Base-by-base conservation (phyloP, 2,888 invertebrate genomes). In the Xestoiulus laeticollis region DNA sequence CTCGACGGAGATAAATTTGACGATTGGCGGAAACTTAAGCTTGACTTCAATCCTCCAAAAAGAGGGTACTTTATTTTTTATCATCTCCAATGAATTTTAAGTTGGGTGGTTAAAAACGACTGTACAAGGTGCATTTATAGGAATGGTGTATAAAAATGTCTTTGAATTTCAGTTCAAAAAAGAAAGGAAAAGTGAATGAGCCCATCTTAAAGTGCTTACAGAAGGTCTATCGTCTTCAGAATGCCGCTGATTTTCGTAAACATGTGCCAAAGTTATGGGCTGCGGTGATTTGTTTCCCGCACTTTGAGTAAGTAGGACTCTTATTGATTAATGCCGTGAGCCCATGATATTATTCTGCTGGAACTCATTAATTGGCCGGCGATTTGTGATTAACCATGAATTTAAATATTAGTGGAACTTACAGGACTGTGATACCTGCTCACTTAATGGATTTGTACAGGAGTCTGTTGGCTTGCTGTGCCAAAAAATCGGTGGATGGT, bases 211-310 rank as follows among this genome's bases (percentile, higher is more conserved):
- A 59, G 10, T 53, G 59, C 68, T 85, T 87, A 44, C 83, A 87
- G 22, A 32, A 32, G 19, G 32, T 12, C 38, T 30, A 85, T 30
- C 8, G 43, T 26, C 43, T 87, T 30, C 87, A 53, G 32, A 87
- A 87, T 85, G 38, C 48, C 30, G 22, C 43, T 16, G 87, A 88
- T 85, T 38, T 89, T 89, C 87, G 14, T 78, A n/a, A 89, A 87
- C 68, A 87, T 10, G 87, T 90, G 53, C 84, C 90, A 4, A 87
- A 88, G 6, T 22, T 90, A 26, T 91, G 91, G 91, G 89, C 90
- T 22, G 90, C 90, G 30, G 87, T 91, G 8, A 89, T 91, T 44
- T 43, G 43, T 53, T 33, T 86, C n/a, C 86, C 86, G n/a, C 86
- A 86, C 30, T 53, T 53, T 85, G 53, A 48, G 90, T 91, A 82